These are phyloP conservation scores for Lamellibrachia columna DNA, from an alignment of 2,888 invertebrate species.

Conservation along the genomic window DNA sequence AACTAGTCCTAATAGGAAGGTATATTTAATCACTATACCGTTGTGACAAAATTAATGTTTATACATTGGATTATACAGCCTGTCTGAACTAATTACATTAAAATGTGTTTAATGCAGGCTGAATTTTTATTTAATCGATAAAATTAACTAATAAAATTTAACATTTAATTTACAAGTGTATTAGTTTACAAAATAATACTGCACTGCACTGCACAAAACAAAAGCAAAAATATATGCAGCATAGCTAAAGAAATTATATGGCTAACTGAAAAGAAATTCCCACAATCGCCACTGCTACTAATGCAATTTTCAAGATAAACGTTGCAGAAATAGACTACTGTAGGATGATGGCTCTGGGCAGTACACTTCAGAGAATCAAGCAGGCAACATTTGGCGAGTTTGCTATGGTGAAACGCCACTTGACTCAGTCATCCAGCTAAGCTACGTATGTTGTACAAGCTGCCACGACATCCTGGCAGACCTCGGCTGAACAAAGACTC, in stretches of 20 bases:
- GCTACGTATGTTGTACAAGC: conserved; percentile 16
- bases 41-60: too few species aligned
- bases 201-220: not conserved
- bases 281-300: not conserved
- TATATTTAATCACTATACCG: not conserved
- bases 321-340: not conserved
- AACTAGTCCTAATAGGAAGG: not conserved
- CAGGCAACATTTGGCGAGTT: not conserved
- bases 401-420: not conserved
- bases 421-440: conserved; percentile 11
- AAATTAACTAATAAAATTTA: not conserved
- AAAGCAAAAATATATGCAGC: not conserved
- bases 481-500: not conserved
- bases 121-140: not conserved
- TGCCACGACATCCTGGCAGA: not conserved
- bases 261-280: not conserved
- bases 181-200: not conserved
- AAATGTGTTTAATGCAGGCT: not conserved
- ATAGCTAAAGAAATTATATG: not conserved
- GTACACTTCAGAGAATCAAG: not conserved
- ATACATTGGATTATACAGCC: too few species aligned
- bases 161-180: not conserved
- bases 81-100: not conserved
- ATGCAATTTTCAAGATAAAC: not conserved
- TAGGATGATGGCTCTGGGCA: not conserved